phyloP scores from a whole-genome alignment of 92 coral and sea anemone species.

The Blastomussa wellsi region DNA sequence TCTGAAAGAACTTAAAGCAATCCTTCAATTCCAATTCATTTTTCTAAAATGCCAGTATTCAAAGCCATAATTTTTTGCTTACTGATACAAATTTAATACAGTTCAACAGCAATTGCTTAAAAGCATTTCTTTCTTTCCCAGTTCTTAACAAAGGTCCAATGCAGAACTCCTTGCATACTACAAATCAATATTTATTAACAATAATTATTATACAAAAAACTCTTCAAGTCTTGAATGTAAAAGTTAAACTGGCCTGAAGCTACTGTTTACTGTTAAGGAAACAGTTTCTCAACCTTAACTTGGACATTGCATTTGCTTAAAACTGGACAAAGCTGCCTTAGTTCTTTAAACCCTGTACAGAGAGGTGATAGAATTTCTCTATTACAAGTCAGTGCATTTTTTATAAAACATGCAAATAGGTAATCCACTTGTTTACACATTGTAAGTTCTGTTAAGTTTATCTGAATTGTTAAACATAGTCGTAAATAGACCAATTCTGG shows the following conservation, averaged over 20 bases:
- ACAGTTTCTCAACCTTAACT: not conserved
- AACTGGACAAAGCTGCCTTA: not conserved
- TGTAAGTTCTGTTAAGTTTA: too few species aligned
- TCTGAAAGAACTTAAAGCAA: not conserved
- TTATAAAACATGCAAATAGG: not conserved
- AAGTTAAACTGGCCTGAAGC: too few species aligned
- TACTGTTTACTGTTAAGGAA: not conserved
- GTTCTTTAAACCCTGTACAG: conserved; percentile 23
- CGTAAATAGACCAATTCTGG: too few species aligned
- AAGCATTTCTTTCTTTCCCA: not conserved
- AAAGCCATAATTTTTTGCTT: not conserved
- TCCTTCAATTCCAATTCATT: not conserved
- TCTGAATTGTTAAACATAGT: too few species aligned
- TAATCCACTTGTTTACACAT: not conserved
- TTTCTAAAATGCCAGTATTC: not conserved
- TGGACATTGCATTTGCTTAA: not conserved
- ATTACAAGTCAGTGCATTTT: conserved; percentile 12
- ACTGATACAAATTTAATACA: not conserved
- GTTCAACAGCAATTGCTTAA: not conserved
- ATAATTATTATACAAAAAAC: not conserved
- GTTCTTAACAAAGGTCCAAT: not conserved
- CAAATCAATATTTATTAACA: not conserved
- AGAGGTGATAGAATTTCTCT: conserved; percentile 13
- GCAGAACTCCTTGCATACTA: not conserved
- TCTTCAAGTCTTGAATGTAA: not conserved